phyloP scores from a whole-genome alignment of 1,140 invertebrate species.

The Cotesia glomerata region DNA sequence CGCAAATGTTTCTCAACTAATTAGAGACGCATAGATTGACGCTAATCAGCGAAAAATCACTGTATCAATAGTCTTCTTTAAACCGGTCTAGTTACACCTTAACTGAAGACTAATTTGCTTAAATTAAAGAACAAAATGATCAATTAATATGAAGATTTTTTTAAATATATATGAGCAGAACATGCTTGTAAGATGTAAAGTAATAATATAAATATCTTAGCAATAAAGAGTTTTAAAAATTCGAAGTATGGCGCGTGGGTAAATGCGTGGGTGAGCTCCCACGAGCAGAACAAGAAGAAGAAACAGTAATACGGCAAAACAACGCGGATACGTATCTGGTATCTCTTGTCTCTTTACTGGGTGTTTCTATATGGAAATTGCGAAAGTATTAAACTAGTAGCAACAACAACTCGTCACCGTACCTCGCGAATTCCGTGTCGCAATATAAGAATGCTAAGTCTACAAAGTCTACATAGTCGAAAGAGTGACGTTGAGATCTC shows the following conservation, averaged over 20 bases:
- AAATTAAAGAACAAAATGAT: too few relatives aligned
- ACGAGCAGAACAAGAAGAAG: constrained; percentile 16
- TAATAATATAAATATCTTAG: not conserved
- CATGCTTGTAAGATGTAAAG: too few relatives aligned
- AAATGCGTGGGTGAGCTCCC: constrained; percentile 27
- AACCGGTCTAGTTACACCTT: not conserved
- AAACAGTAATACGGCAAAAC: constrained; percentile 1
- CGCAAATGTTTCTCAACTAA: constrained; percentile 26
- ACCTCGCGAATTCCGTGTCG: not conserved
- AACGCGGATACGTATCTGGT: constrained; percentile 26
- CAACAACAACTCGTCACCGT: not conserved
- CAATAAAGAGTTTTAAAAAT: not conserved
- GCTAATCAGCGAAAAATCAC: constrained; percentile 21
- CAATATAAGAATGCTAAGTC: not conserved
- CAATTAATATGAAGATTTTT: too few relatives aligned
- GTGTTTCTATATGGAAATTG: constrained; percentile 4
- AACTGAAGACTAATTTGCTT: too few relatives aligned
- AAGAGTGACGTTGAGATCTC: too few relatives aligned
- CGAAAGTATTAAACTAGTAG: constrained; percentile 3
- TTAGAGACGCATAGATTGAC: constrained; percentile 26
- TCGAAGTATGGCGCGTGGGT: constrained; percentile 21
- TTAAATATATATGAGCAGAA: too few relatives aligned
- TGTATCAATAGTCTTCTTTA: not conserved
- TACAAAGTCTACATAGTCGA: too few relatives aligned
- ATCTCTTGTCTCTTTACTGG: constrained; percentile 9